phyloP scores from a whole-genome alignment of 2,113 vertebrate genomes.

The Muscicapa adusta region DNA sequence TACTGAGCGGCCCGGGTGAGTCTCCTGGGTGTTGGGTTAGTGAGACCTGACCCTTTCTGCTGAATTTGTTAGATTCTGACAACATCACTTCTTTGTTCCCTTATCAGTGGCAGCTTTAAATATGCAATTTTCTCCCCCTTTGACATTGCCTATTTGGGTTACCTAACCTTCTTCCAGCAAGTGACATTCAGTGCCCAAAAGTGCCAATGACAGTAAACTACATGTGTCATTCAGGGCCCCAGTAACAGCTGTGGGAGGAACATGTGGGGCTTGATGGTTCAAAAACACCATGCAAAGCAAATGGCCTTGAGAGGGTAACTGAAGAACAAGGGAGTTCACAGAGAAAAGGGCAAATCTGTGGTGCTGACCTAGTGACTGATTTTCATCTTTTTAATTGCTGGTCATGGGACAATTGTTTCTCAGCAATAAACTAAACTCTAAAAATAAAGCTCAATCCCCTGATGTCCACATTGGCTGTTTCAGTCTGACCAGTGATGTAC shows the following conservation, averaged over 20 bases:
- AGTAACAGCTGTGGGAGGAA: not conserved
- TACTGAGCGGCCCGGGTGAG: constrained; percentile 90
- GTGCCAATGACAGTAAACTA: not conserved
- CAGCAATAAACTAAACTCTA: not conserved
- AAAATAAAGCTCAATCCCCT: constrained; percentile 3
- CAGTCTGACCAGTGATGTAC: not conserved
- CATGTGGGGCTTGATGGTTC: not conserved
- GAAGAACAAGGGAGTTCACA: not conserved
- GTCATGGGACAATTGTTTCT: not conserved
- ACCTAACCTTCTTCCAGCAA: not conserved
- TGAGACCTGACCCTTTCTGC: not conserved
- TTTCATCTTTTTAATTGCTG: not conserved
- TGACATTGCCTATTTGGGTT: not conserved
- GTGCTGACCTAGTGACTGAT: not conserved
- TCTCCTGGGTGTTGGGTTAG: not conserved
- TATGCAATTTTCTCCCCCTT: not conserved
- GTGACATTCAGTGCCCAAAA: not conserved
- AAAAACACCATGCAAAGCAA: not conserved
- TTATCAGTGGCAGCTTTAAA: not conserved
- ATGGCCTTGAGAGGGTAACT: not conserved
- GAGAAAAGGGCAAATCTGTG: not conserved
- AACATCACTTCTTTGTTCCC: not conserved
- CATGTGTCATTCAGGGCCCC: not conserved
- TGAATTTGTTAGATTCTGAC: not conserved
- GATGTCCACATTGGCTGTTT: not conserved